These are phyloP conservation scores for Patiria miniata DNA, from an alignment of 35 echinoderm and acorn worm genomes.

Conservation along the genomic window DNA sequence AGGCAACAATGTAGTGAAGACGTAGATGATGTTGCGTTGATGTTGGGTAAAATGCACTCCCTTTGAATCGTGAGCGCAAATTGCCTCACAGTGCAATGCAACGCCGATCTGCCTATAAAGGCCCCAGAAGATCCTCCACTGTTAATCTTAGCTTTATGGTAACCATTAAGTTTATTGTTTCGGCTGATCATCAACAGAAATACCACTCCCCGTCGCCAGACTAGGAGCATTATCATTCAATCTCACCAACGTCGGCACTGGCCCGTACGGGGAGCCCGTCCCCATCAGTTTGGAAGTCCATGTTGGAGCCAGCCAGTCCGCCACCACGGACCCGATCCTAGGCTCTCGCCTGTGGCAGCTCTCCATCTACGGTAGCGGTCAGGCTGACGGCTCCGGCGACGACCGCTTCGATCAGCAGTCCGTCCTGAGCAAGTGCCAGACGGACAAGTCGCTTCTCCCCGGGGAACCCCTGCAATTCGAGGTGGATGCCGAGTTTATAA, in stretches of 20 bases:
- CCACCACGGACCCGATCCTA: constrained; percentile 21
- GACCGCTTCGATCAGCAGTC: constrained; percentile 22
- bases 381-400: constrained; percentile 57
- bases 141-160: too few relatives aligned
- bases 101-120: too few relatives aligned
- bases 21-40: too few relatives aligned
- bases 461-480: constrained; percentile 22
- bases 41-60: too few relatives aligned
- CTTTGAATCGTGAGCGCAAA: too few relatives aligned
- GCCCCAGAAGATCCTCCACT: too few relatives aligned
- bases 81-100: too few relatives aligned
- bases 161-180: too few relatives aligned
- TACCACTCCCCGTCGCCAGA: constrained; percentile 28
- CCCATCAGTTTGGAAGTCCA: constrained; percentile 18
- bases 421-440: constrained; percentile 53
- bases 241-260: neutral
- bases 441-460: constrained; percentile 2
- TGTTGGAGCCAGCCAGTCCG: constrained; percentile 26
- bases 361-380: constrained; percentile 53
- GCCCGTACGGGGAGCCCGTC: constrained; percentile 10
- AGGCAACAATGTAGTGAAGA: too few relatives aligned
- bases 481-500: constrained; percentile 59
- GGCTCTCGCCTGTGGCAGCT: constrained; percentile 54
- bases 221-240: neutral
- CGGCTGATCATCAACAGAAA: constrained; percentile 12